Evolutionary conservation across 2,888 invertebrate species (phyloP), one percentile per base, ranked within the genome.

Genomic region (Atethmia centrago): DNA sequence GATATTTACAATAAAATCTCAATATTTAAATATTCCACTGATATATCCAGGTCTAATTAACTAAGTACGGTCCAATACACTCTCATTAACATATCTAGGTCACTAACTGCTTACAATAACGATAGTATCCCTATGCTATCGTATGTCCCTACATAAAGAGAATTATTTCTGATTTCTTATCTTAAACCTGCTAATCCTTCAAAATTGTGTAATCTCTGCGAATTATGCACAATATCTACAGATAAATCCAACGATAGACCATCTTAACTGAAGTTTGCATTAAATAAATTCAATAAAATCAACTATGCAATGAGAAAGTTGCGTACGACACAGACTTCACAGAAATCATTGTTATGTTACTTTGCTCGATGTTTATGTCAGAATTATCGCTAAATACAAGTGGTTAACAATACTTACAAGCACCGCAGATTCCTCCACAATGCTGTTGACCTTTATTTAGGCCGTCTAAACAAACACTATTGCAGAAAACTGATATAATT

Each of bases 371-470:
- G 82, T 82, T 84, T 82, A 51, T 49, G 55, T 40, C 51, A 68
- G 45, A 68, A 71, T 59, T 79, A 76, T 69, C 56, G 55, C 47
- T 53, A 66, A 25, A 73, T 71, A 69, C 31, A 76, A 79, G 71
- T 69, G 61, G 58, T 67, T 78, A 47, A 61, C 64, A 42, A 68
- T 87, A 86, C 86, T 86, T 77, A 86, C 86, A 67, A 74, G 76
- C 42, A 62, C 71, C 14, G 62, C 64, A 78, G 67, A 74, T 77
- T 80, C 71, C 73, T 84, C 65, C 76, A 83, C 83, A 85, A 88
- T 79, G 92, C 87, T 91, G 90, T 90, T 91, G 92, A 94, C 92
- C 93, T 91, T 82, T 92, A 93, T 87, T 90, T 90, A 92, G 93
- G 90, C 73, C 93, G 90, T 88, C 79, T 85, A 91, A 88, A 90